Percentiles rank a stretch among this genome's conserved stretches.
Conservation (phyloP, 2,113 vertebrate genomes). For the Microcebus murinus region DNA sequence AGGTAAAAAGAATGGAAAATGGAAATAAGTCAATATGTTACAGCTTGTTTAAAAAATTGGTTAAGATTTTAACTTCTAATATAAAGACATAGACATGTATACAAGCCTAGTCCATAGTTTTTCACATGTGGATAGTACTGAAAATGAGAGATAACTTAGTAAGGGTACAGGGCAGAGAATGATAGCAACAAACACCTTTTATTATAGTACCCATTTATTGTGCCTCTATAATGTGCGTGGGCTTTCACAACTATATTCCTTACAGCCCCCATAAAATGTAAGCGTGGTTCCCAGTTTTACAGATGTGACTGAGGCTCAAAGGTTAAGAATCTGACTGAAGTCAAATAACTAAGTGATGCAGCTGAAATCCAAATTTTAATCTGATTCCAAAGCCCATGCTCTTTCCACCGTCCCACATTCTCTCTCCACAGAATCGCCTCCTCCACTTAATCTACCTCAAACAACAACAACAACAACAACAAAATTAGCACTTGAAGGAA, state of each 20-base stretch:
- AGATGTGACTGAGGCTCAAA: neutral
- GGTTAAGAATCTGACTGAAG: neutral
- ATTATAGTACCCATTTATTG: neutral
- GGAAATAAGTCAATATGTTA: neutral
- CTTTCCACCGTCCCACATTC: neutral
- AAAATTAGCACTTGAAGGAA: neutral
- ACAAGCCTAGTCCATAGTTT: neutral
- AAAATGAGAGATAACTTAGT: neutral
- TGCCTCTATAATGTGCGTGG: neutral
- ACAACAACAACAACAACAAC: neutral
- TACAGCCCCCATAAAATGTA: neutral
- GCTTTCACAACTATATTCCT: constrained; percentile 4
- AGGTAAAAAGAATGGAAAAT: neutral
- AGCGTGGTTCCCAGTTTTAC: neutral
- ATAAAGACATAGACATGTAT: neutral
- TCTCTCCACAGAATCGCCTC: neutral
- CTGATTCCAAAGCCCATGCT: neutral
- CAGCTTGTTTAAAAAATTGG: neutral
- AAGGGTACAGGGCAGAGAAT: neutral
- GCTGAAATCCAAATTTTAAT: constrained; percentile 33
- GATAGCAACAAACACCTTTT: neutral
- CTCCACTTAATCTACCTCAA: neutral
- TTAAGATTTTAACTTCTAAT: neutral
- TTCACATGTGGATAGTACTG: neutral
- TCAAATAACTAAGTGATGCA: neutral